Evolutionary conservation across 2,797 vertebrate species (phyloP), one percentile per base, ranked within the genome.

Genomic region (Schizothorax lantsangensis): DNA sequence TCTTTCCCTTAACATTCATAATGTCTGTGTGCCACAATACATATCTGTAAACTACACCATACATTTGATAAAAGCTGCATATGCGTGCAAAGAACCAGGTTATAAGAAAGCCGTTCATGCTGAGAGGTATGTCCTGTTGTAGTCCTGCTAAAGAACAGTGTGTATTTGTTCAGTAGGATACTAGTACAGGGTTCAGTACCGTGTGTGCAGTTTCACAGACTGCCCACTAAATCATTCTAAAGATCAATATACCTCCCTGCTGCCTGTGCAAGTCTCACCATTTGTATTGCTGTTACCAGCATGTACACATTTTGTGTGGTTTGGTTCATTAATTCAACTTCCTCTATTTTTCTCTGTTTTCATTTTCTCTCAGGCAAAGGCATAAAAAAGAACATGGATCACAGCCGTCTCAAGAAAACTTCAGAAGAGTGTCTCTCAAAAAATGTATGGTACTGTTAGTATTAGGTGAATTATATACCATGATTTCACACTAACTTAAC

Each of bases 201-300:
- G 49, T 33, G 47, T 26, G 33, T 40, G 33, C 79, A 71, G 64
- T 82, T 82, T 52, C 30, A 52, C 71, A 71, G 62, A 78, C 57
- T 83, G 74, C 73, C 49, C 81, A 64, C 49, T 79, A 57, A 84
- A 78, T 87, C 79, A 84, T 79, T 83, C n/a, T 83, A 78, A 87
- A 79, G 86, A 83, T 81, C 66, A 75, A 69, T 72, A 45, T 33
- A 68, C 59, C 49, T 84, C 82, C 52, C 54, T 64, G 52, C 77
- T 84, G 77, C 30, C 49, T 59, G 81, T 73, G 52, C 68, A 59
- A 57, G 49, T 49, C 47, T 71, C n/a, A 72, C 36, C 52, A 43
- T 72, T 57, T 8, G 69, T 43, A 40, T 43, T 57, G 17, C 62
- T 68, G 26, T 72, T 73, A 36, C 47, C 66, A 57, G 47, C 80